These are phyloP conservation scores for Staurois parvus DNA, from an alignment of 2,797 vertebrate genomes.

Conservation along the genomic window DNA sequence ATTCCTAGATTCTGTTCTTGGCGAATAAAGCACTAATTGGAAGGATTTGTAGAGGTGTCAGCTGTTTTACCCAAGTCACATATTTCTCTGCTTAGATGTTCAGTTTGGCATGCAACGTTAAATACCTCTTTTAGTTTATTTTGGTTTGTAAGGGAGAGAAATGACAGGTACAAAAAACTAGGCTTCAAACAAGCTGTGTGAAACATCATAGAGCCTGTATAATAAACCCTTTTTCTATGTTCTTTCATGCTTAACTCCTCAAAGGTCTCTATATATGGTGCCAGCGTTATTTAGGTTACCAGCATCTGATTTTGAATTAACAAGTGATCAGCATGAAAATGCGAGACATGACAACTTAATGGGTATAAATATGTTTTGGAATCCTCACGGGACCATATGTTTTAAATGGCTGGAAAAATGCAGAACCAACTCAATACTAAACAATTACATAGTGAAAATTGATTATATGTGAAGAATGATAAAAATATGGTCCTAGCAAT, in stretches of 20 bases:
- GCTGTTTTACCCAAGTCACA: constrained; percentile 36
- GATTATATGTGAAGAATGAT: no score
- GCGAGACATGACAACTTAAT: constrained; percentile 4
- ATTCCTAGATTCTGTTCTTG: constrained; percentile 30
- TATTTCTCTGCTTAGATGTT: constrained; percentile 47
- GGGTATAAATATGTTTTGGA: background rate
- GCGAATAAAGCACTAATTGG: constrained; percentile 44
- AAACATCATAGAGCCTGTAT: constrained; percentile 17
- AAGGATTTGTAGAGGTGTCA: constrained; percentile 52
- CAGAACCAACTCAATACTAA: no score
- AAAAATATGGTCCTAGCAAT: no score
- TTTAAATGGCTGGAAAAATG: no score
- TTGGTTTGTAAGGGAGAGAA: constrained; percentile 13
- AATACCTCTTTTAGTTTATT: constrained; percentile 49
- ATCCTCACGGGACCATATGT: no score
- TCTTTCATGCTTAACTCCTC: background rate
- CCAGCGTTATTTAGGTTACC: background rate
- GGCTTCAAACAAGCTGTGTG: constrained; percentile 11
- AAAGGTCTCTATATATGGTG: background rate
- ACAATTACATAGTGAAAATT: no score
- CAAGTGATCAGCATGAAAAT: constrained; percentile 4
- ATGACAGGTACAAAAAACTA: constrained; percentile 23
- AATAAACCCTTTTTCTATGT: constrained; percentile 3
- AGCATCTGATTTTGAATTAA: background rate
- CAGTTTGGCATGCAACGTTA: constrained; percentile 26